Percentiles rank a stretch among this genome's conserved stretches.
Evolutionary conservation across 2,797 vertebrate genomes (phyloP).

Genomic region (Tiaroga cobitis): DNA sequence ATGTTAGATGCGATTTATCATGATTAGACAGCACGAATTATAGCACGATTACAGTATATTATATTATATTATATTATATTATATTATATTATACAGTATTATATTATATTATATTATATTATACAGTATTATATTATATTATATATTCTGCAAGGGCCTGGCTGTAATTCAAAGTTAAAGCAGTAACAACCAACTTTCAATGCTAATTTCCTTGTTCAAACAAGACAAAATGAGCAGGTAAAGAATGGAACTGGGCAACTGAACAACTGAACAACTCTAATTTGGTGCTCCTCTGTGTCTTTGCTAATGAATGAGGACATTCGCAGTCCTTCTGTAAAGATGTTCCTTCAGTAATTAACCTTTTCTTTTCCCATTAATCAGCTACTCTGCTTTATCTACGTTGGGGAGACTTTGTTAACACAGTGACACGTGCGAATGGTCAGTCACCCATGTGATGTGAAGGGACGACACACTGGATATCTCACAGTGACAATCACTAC

Average conservation of each 20-base stretch:
- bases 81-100: too few species aligned
- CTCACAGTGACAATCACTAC: background rate
- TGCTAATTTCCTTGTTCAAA: background rate
- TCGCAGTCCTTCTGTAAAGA: slow-evolving; percentile 18
- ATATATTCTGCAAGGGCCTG: background rate
- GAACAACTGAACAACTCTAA: background rate
- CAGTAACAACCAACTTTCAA: background rate
- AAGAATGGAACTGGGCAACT: background rate
- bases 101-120: too few species aligned
- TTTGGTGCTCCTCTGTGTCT: background rate
- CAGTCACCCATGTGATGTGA: background rate
- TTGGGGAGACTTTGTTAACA: background rate
- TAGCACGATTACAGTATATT: too few species aligned
- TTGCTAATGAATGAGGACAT: slow-evolving; percentile 34
- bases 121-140: too few species aligned
- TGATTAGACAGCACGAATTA: background rate
- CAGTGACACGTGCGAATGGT: background rate
- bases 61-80: too few species aligned
- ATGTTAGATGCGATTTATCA: too few species aligned
- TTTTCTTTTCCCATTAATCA: slow-evolving; percentile 38
- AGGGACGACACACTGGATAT: background rate
- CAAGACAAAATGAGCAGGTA: background rate
- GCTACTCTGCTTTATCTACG: background rate
- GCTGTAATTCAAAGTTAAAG: background rate
- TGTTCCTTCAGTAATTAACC: slow-evolving; percentile 42